Percentiles rank a stretch among this genome's conserved stretches.
Evolutionary conservation across 2,888 invertebrate genomes (phyloP).

Genomic region (Cistogaster globosa): DNA sequence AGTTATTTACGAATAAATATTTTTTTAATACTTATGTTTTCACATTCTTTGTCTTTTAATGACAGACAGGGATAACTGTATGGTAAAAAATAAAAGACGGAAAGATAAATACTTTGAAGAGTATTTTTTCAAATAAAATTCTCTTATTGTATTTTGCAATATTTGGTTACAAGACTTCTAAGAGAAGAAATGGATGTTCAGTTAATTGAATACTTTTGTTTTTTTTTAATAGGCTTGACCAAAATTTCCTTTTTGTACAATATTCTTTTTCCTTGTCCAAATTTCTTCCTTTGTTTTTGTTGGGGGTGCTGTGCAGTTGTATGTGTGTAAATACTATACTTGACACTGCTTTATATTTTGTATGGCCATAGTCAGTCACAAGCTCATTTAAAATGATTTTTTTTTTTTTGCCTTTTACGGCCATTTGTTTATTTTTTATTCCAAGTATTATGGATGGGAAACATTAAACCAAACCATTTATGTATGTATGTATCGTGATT

Average conservation of each 20-base stretch:
- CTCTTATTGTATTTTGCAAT: slow-evolving; percentile 14
- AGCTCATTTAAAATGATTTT: slow-evolving; percentile 50
- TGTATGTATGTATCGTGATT: slow-evolving; percentile 12
- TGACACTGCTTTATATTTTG: slow-evolving; percentile 11
- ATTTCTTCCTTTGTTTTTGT: slow-evolving; percentile 8
- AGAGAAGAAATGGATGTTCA: slow-evolving; percentile 44
- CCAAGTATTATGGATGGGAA: slow-evolving; percentile 37
- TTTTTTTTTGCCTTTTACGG: slow-evolving; percentile 56
- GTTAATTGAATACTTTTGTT: too few species aligned
- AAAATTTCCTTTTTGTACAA: slow-evolving; percentile 5
- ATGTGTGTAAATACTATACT: background rate
- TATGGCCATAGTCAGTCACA: slow-evolving; percentile 29
- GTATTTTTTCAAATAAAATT: background rate
- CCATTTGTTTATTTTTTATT: slow-evolving; percentile 57
- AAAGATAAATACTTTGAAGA: slow-evolving; percentile 31
- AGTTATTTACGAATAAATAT: slow-evolving; percentile 15
- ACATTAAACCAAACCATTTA: slow-evolving; percentile 42
- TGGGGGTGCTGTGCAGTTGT: slow-evolving; percentile 35
- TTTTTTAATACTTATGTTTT: slow-evolving; percentile 3
- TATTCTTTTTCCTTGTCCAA: background rate
- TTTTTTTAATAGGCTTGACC: background rate
- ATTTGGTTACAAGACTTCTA: background rate
- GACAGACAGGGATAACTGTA: slow-evolving; percentile 63
- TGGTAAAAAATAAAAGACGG: background rate
- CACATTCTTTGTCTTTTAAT: slow-evolving; percentile 3